These are phyloP conservation scores for Trissolcus japonicus DNA, from an alignment of 2,888 invertebrate species.

Conservation along the genomic window DNA sequence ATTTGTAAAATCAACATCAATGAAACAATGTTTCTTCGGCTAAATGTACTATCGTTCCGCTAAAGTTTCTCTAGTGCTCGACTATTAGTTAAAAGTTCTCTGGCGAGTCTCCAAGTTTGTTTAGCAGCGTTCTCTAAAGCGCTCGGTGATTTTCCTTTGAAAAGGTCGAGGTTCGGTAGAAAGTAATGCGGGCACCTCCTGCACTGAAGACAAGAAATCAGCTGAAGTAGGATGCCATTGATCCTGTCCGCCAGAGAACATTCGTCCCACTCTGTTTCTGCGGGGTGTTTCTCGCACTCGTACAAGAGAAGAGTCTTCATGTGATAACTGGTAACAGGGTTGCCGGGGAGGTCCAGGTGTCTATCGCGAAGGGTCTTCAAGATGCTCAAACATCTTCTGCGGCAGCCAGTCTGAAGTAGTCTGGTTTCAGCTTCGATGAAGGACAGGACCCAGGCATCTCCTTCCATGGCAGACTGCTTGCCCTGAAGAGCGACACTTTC, in stretches of 20 bases:
- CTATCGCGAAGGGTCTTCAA: conserved; percentile 87
- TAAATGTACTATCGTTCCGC: conserved; percentile 38
- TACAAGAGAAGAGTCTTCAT: conserved; percentile 86
- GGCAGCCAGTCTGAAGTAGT: conserved; percentile 84
- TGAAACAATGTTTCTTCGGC: too few species aligned
- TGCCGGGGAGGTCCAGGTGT: conserved; percentile 85
- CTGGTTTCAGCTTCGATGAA: conserved; percentile 88
- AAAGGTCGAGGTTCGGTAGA: conserved; percentile 87
- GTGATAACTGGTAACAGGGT: conserved; percentile 88
- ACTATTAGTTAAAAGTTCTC: conserved; percentile 88
- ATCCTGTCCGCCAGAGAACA: conserved; percentile 86
- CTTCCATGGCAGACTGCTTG: conserved; percentile 87
- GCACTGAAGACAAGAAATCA: conserved; percentile 91
- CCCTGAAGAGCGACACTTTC: conserved; percentile 84
- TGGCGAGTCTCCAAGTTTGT: conserved; percentile 87
- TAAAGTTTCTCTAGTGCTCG: conserved; percentile 83
- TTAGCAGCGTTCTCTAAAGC: conserved; percentile 88
- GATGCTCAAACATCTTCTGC: conserved; percentile 86
- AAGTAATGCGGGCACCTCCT: conserved; percentile 91
- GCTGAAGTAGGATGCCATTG: conserved; percentile 88
- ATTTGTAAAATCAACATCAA: not conserved
- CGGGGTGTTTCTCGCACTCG: conserved; percentile 92
- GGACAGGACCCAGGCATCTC: conserved; percentile 90
- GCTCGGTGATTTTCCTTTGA: conserved; percentile 86
- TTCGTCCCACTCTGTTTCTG: conserved; percentile 90